Conservation (phyloP, 1,140 invertebrate species). For the Zaprionus camerounensis region DNA sequence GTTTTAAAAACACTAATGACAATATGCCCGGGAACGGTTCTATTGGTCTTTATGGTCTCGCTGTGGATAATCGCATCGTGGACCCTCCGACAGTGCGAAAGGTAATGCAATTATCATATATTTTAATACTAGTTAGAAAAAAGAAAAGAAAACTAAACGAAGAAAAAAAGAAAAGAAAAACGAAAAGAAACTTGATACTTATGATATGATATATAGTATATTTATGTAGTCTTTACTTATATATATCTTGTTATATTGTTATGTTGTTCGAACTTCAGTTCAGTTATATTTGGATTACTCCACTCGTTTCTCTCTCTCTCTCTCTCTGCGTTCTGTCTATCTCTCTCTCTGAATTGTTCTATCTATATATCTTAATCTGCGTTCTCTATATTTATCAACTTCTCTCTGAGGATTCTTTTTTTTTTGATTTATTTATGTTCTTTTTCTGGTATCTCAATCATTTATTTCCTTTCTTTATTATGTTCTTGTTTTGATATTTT, state of each 20-base stretch:
- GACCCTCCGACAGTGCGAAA: slow-evolving; percentile 99
- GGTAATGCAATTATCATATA: slow-evolving; percentile 88
- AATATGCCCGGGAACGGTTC: slow-evolving; percentile 99
- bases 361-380: slow-evolving; percentile 1
- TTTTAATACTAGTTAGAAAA: neutral
- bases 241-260: slow-evolving; percentile 9
- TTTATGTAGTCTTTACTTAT: slow-evolving; percentile 39
- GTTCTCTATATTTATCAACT: slow-evolving; percentile 16
- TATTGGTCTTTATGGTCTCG: slow-evolving; percentile 99
- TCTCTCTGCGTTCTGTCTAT: neutral
- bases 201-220: slow-evolving; percentile 38
- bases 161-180: slow-evolving; percentile 3
- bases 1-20: slow-evolving; percentile 99
- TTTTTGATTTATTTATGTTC: slow-evolving; percentile 7
- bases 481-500: slow-evolving; percentile 5
- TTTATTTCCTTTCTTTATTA: slow-evolving; percentile 8
- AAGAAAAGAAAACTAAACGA: slow-evolving; percentile 9
- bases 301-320: slow-evolving; percentile 3
- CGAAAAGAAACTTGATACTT: slow-evolving; percentile 16
- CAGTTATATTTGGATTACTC: slow-evolving; percentile 10
- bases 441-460: slow-evolving; percentile 10
- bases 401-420: slow-evolving; percentile 6
- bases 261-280: slow-evolving; percentile 10
- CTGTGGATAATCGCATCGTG: slow-evolving; percentile 99
- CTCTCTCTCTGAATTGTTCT: slow-evolving; percentile 17